phyloP scores from a whole-genome alignment of 2,113 vertebrate genomes.

The Cyprinodon brontotheroides region DNA sequence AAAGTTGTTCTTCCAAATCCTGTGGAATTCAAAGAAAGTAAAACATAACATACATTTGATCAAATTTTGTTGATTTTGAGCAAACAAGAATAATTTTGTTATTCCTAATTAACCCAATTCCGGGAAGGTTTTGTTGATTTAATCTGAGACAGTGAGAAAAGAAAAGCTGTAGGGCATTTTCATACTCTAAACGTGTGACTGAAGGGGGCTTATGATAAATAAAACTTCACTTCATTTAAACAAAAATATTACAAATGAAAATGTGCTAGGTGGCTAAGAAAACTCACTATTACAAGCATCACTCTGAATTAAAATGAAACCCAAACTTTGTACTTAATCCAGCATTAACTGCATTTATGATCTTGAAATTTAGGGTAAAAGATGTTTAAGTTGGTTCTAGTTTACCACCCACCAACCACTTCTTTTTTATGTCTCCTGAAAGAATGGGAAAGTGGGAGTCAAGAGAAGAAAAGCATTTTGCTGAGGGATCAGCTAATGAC shows the following conservation, averaged over 20 bases:
- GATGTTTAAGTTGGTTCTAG: background rate
- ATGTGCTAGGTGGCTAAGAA: background rate
- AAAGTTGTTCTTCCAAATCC: no score
- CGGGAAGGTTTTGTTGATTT: no score
- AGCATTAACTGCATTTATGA: background rate
- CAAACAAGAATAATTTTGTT: no score
- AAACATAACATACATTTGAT: no score
- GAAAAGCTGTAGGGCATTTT: no score
- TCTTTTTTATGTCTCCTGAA: conserved; percentile 20
- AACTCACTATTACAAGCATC: background rate
- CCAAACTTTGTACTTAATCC: background rate
- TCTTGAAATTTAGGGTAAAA: conserved; percentile 1
- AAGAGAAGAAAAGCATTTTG: conserved; percentile 44
- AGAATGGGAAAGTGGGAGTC: conserved; percentile 38
- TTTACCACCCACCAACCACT: background rate
- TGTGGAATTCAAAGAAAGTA: no score
- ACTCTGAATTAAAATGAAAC: background rate
- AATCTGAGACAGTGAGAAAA: no score
- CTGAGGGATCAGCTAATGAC: conserved; percentile 71
- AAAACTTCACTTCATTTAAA: background rate
- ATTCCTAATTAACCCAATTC: no score
- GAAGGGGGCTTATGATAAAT: background rate
- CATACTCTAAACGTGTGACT: no score
- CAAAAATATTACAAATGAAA: background rate
- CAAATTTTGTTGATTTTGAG: no score